Evolutionary conservation across 2,888 invertebrate species (phyloP), one percentile per base, ranked within the genome.

Genomic region (Aethes cnicana): DNA sequence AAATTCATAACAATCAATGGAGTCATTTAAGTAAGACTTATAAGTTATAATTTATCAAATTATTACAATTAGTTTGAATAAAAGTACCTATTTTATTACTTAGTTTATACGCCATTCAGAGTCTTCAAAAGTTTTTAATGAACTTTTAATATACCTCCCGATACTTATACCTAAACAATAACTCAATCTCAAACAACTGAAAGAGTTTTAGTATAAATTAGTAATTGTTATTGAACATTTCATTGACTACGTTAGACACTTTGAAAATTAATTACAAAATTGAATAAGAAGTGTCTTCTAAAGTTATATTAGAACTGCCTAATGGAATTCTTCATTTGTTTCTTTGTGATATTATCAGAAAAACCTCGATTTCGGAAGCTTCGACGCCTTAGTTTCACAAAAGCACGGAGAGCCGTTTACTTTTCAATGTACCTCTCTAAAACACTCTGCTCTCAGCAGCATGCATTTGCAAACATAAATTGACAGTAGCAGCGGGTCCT

Each of bases 181-280:
- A 37, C 50, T 23, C 28, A 36, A 28, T 20, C 26, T 9, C 33
- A 23, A 37, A 43, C 43, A 47, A 47, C 17, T 18, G 36, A 36
- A 43, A 43, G 30, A 50, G 50, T 50, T 50, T 28, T 36, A 17
- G 30, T 50, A 44, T 37, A 30, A 50, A 37, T 50, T 44, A 50
- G 30, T 37, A 14, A 37, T 44, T 44, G 30, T 50, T 50, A 37
- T 44, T 9, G 23, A 44, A 32, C 9, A 35, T 44, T 49, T 50
- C 43, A 50, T 50, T 50, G 36, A 30, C 36, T 50, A 28, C 30
- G 30, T 50, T 36, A 23, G 37, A 44, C 28, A 44, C 43, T 50
- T 44, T 12, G 50, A 30, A n/a, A 50, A 50, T 50, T 30, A 44
- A 50, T 44, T 9, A 30, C 12, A 50, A 37, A n/a, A 50, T 30